Conservation (phyloP, 2,113 vertebrate species). For the Thoracochromis brauschi region DNA sequence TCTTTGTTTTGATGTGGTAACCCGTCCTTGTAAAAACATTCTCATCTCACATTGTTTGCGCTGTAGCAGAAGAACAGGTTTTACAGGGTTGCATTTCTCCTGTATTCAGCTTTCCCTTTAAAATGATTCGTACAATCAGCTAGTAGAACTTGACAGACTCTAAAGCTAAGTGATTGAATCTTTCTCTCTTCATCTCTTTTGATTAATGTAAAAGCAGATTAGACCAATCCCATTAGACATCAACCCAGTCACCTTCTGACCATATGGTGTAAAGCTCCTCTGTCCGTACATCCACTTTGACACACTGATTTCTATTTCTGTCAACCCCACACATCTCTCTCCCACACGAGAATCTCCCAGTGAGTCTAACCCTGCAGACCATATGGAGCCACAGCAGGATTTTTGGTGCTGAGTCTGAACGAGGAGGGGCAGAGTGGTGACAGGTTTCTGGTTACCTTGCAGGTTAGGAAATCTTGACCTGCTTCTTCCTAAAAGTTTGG, state of each 20-base stretch:
- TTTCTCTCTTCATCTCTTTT: not conserved
- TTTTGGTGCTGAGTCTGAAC: not conserved
- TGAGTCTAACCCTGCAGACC: not conserved
- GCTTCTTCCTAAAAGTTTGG: not conserved
- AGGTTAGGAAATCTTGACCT: conserved; percentile 12
- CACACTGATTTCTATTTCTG: conserved; percentile 25
- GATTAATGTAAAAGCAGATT: conserved; percentile 40
- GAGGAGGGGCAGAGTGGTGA: not conserved
- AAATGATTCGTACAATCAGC: not conserved
- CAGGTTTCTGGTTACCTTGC: not conserved
- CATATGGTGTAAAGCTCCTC: conserved; percentile 34
- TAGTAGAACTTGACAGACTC: not conserved
- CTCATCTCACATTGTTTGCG: not conserved
- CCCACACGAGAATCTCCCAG: not conserved
- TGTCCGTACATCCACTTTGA: not conserved
- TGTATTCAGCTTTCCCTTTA: not conserved
- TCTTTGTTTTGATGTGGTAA: not conserved
- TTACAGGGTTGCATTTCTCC: not conserved
- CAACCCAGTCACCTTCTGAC: conserved; percentile 42
- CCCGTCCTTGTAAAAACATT: not conserved
- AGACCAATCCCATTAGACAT: conserved; percentile 51
- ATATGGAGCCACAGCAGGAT: conserved; percentile 23
- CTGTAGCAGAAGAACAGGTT: not conserved
- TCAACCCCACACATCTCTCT: not conserved
- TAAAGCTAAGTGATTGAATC: not conserved